Base-by-base conservation (phyloP, 2,888 invertebrate species). In the Drosophila meridionalis region DNA sequence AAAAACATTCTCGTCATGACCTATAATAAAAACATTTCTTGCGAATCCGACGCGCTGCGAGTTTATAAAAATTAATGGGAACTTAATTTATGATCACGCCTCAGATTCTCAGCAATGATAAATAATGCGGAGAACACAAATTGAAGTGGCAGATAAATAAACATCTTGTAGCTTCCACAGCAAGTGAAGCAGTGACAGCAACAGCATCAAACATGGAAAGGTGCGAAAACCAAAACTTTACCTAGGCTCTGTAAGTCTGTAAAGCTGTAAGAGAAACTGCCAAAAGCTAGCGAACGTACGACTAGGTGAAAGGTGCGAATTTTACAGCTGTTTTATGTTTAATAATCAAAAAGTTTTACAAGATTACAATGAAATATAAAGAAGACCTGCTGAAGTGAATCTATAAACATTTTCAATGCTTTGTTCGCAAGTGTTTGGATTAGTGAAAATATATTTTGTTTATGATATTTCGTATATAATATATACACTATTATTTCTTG, bases 81-180 rank as follows among this genome's bases (percentile, higher is more conserved):
- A 57, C 62, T 85, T 77, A 88, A 86, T 86, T 73, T 72, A 63
- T 55, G 73, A 64, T 32, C 58, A 42, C 38, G 72, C 68, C 65
- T 67, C 62, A 47, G 67, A 78, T 78, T 87, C 81, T 73, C 70
- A 68, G 74, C 72, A 89, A 72, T 76, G 74, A 84, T 84, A 74
- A 83, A 83, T 69, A 57, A 53, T 68, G 38, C 38, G 47, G 40
- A 40, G 57, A 66, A 38, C 64, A 55, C 32, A 55, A 61, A 64
- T 52, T 77, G 59, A 60, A 53, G 55, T 80, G 76, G 42, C 43
- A 30, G 60, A 67, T 80, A 78, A 80, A 80, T 70, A 78, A 76
- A 78, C 65, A 53, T 32, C 47, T 56, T 74, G 3, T 6, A n/a
- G 38, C 28, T 14, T 55, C 40, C 55, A 55, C 55, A 56, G 30